Evolutionary conservation across 2,113 vertebrate species (phyloP), one percentile per base, ranked within the genome.

Genomic region (Anolis sagrei): DNA sequence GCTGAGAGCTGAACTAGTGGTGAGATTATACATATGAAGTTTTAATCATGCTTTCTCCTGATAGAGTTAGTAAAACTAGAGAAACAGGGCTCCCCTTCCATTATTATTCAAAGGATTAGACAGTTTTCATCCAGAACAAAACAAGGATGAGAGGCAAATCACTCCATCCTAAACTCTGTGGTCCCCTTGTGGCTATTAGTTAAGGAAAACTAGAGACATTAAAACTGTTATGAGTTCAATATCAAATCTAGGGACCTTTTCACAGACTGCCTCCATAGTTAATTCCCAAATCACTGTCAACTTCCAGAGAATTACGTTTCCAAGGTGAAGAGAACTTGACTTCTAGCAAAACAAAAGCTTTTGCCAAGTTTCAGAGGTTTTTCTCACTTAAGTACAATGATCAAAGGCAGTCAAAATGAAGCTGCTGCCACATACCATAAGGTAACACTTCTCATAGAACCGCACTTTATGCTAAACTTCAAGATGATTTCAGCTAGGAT

Each of bases 251-350:
- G 70, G 82, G 90, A 64, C 82, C 82, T 84, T 89, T 51, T 89
- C 90, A 83, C 69, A 32, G 75, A 34, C 87, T 85, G 85, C 84
- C 79, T 66, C 44, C 68, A 73, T 64, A 87, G 61, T 81, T 16
- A 79, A 83, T 62, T 79, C 82, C 66, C 88, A 91, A 9, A 58
- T 76, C 61, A 81, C 82, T 73, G 90, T 87, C 89, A 89, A 89
- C 90, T 92, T 79, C 86, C 91, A 91, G 48, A 89, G 88, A 93
- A 89, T 73, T 84, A 39, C 7, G 39, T 92, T 89, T 91, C 91
- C 88, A 88, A 76, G 84, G 68, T 70, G 58, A 91, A 89, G 64
- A 89, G 72, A 80, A 84, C 87, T 86, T 82, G 89, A 89, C 51
- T 87, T 89, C n/a, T 75, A 72, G 68, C 73, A 81, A 21, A 19